Evolutionary conservation across 2,888 invertebrate species (phyloP), one percentile per base, ranked within the genome.

Genomic region (Rhagophthalmus giganteus): DNA sequence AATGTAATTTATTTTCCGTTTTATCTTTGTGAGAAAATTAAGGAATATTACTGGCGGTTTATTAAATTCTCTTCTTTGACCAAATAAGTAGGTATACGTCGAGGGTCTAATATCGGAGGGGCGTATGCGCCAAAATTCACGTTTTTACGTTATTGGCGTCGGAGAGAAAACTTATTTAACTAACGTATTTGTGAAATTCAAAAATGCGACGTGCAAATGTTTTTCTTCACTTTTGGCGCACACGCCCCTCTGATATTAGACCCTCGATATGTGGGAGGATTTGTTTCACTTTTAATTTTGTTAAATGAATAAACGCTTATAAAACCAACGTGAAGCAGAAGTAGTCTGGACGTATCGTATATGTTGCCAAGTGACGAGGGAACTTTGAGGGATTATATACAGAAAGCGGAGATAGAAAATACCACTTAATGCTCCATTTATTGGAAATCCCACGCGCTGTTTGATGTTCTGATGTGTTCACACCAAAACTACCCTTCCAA

Each of bases 381-480:
- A 45, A 45, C 40, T 46, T 51, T 33, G 34, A 34, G 37, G 47
- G 52, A 52, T 52, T 52, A 52, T 52, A 46, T 35, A 34, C 27
- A 41, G 46, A 46, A 52, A 34, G 52, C 40, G 39, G 46, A 52
- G 52, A 52, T 52, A 52, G 52, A 47, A 52, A 52, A 52, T 52
- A 52, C 46, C 46, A 46, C 52, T 52, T 52, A 52, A 52, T 52
- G 52, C 52, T 40, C 46, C 47, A 52, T 52, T 52, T 52, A 52
- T 52, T 52, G 52, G 52, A 46, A 52, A 52, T 52, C 52, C 52
- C 46, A 46, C 46, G 47, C 46, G 46, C 46, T 52, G 52, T 52
- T 52, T 52, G 52, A 52, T 52, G 52, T 52, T 51, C 46, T 52
- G 52, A 47, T 47, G 52, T 47, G 52, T 52, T 52, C 46, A 47